Conservation (phyloP, 2,797 vertebrate genomes). For the Lagorchestes hirsutus region DNA sequence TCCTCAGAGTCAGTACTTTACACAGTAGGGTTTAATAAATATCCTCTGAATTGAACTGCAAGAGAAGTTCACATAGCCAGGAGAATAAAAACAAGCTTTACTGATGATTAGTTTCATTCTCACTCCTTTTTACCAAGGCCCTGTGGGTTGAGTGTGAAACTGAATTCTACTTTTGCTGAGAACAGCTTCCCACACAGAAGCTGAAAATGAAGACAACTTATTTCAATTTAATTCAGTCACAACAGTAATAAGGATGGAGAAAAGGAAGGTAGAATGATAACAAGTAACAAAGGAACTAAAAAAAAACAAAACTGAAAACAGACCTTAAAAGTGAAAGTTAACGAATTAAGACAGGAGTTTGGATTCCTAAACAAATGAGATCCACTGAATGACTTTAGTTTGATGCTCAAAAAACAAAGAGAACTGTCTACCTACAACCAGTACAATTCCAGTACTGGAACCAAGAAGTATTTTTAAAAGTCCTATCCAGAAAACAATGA, state of each 20-base stretch:
- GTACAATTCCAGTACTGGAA: constrained; percentile 41
- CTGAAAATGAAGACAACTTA: constrained; percentile 56
- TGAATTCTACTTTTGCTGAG: constrained; percentile 59
- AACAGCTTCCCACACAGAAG: constrained; percentile 63
- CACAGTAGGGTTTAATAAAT: background rate
- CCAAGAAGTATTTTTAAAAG: constrained; percentile 22
- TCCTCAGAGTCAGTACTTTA: background rate
- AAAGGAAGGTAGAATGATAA: constrained; percentile 36
- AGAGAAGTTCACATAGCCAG: background rate
- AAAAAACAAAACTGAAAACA: constrained; percentile 29
- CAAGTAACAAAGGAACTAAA: background rate
- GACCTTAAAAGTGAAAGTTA: constrained; percentile 22
- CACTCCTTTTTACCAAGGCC: constrained; percentile 51
- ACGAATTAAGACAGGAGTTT: constrained; percentile 50
- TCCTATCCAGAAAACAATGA: constrained; percentile 12
- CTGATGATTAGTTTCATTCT: constrained; percentile 42
- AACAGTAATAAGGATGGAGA: constrained; percentile 43
- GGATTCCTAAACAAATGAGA: constrained; percentile 45
- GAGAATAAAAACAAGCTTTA: constrained; percentile 44
- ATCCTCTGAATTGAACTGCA: background rate
- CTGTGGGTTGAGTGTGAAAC: constrained; percentile 55
- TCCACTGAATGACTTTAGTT: constrained; percentile 32
- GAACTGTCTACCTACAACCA: constrained; percentile 40
- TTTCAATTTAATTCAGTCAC: constrained; percentile 52
- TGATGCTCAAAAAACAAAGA: constrained; percentile 33